Evolutionary conservation across 2,113 vertebrate genomes (phyloP), one percentile per base, ranked within the genome.

Genomic region (Emydura subglobosa): DNA sequence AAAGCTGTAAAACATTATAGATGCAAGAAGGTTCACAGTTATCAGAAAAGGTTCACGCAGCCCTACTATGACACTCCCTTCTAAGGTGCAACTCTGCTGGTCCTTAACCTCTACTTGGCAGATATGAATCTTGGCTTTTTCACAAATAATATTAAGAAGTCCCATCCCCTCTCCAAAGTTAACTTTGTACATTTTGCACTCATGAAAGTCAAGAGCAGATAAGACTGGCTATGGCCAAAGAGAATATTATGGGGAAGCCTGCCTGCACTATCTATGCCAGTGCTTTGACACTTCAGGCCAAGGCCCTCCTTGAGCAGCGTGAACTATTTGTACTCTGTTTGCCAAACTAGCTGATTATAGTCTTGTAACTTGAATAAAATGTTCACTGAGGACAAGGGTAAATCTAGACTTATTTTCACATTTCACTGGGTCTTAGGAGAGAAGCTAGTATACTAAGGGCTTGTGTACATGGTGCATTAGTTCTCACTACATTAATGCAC

Each of bases 1-100:
- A 87, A 87, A 29, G 88, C 68, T 86, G 92, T 95, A 95, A 96
- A 90, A 96, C 76, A 42, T 86, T 93, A 91, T 25, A 96, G 94
- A 96, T 94, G 55, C 91, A 92, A 85, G 29, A 61, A 61, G 29
- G 76, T 72, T 93, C 80, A 89, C 10, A 72, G 91, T 82, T 88
- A 93, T 59, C 76, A 95, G 59, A 34, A 10, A 39, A 39, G n/a
- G 39, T 91, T 89, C 88, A 93, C 29, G 5, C 57, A 95, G 88
- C 92, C 84, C 86, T 89, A 27, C 74, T 51, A n/a, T 29, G 51
- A 91, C 55, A 5, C 79, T 85, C 39, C 68, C 91, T 85, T 82
- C 79, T 91, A 68, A 72, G 6, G 19, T 39, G n/a, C 68, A 72
- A 39, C 68, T 72, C n/a, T 72, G 9, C 68, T 68, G 7, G 34